These are phyloP conservation scores for Odobenus rosmarus DNA, from an alignment of 2,113 vertebrate genomes.

Conservation along the genomic window DNA sequence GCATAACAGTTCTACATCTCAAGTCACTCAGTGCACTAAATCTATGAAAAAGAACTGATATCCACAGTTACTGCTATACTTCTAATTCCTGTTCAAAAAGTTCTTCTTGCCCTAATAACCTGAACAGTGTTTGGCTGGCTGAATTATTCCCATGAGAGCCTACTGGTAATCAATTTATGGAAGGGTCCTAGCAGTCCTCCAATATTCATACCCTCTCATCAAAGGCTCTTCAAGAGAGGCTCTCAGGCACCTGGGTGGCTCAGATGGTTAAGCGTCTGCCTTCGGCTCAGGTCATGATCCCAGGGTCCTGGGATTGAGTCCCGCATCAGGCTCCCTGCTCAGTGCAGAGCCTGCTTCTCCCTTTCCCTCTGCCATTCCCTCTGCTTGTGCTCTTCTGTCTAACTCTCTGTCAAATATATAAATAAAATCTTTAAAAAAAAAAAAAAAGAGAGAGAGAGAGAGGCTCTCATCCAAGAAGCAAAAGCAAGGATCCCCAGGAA, in stretches of 20 bases:
- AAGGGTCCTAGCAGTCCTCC: neutral
- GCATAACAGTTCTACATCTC: neutral
- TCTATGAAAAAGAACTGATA: slow-evolving; percentile 23
- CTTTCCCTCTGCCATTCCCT: too few relatives aligned
- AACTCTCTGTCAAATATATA: too few relatives aligned
- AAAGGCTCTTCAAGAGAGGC: slow-evolving; percentile 21
- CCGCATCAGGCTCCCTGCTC: too few relatives aligned
- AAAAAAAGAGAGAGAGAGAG: neutral
- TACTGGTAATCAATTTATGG: neutral
- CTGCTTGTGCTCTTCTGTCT: too few relatives aligned
- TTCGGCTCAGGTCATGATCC: too few relatives aligned
- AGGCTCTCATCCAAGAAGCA: slow-evolving; percentile 23
- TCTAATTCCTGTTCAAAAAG: slow-evolving; percentile 33
- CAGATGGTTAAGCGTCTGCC: too few relatives aligned
- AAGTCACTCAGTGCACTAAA: slow-evolving; percentile 29
- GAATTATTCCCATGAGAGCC: slow-evolving; percentile 4
- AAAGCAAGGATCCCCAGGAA: slow-evolving; percentile 18
- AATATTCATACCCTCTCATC: slow-evolving; percentile 5
- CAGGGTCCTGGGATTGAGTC: too few relatives aligned
- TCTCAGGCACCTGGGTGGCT: neutral
- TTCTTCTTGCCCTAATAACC: neutral
- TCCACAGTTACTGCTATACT: neutral
- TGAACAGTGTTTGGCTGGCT: slow-evolving; percentile 24
- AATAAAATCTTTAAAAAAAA: too few relatives aligned
- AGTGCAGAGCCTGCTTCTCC: too few relatives aligned